phyloP scores from a whole-genome alignment of 1,140 invertebrate species.

The Drosophila ohnishii region DNA sequence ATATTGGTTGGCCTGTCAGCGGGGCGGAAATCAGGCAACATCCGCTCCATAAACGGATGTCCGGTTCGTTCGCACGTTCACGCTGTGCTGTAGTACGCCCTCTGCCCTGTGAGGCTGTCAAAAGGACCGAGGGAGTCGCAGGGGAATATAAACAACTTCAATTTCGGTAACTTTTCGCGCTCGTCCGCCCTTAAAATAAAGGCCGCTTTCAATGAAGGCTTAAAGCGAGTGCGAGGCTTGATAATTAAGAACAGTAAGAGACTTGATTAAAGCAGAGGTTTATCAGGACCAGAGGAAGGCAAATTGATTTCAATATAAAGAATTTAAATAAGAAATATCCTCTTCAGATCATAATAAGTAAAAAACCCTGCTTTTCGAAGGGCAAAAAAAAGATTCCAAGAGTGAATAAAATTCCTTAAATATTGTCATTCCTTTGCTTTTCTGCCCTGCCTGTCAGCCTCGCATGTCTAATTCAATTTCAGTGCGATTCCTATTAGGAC shows the following conservation, averaged over 20 bases:
- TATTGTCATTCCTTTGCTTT: constrained; percentile 4
- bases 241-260: background rate
- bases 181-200: background rate
- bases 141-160: constrained; percentile 21
- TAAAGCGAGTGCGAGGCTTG: background rate
- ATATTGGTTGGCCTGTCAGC: constrained; percentile 55
- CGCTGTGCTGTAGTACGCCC: constrained; percentile 39
- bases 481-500: constrained; percentile 30
- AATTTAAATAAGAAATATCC: no score
- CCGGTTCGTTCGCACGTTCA: constrained; percentile 78
- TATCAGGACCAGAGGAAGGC: background rate
- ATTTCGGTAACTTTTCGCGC: constrained; percentile 15
- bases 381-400: background rate
- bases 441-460: constrained; percentile 11
- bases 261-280: no score
- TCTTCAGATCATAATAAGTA: background rate
- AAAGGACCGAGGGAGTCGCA: background rate
- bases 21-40: constrained; percentile 75
- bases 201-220: background rate
- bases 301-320: background rate
- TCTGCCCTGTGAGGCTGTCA: background rate
- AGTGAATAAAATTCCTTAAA: constrained; percentile 1
- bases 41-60: constrained; percentile 75
- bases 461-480: constrained; percentile 48
- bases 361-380: background rate